Evolutionary conservation across 2,113 vertebrate genomes (phyloP).

Genomic region (Cnemophilus loriae): DNA sequence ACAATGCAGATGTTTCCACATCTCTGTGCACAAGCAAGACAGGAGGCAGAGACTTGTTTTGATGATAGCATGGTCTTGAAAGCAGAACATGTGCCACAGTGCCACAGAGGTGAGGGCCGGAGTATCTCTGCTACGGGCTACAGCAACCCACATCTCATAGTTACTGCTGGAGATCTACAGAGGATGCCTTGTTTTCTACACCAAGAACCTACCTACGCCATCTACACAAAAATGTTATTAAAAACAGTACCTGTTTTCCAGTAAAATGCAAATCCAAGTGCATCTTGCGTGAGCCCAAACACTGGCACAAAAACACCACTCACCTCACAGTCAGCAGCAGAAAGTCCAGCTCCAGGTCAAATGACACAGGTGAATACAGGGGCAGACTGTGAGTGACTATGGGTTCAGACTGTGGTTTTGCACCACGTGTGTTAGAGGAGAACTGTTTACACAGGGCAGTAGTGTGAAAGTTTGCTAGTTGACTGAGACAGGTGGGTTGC

Average conservation of each 20-base stretch:
- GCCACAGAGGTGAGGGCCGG: background rate
- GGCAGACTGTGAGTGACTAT: background rate
- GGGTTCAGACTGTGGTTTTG: background rate
- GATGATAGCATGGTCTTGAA: background rate
- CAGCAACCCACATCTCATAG: background rate
- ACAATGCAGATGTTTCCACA: background rate
- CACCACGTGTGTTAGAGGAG: background rate
- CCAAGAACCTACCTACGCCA: background rate
- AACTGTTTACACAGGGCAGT: background rate
- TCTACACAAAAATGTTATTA: background rate
- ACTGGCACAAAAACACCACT: fast-evolving
- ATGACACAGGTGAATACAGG: background rate
- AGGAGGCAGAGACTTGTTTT: background rate
- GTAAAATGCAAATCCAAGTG: background rate
- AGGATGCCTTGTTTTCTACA: background rate
- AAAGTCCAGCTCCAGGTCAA: background rate
- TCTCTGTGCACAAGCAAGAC: background rate
- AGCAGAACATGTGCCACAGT: background rate
- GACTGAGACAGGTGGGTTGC: background rate
- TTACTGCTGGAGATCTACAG: background rate
- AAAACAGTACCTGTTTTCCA: background rate
- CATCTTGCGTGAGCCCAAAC: background rate
- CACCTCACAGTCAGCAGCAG: background rate
- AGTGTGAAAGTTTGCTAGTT: background rate
- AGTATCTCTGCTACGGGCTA: background rate